Conservation (phyloP, 2,888 invertebrate species). For the Polyommatus iphigenia region DNA sequence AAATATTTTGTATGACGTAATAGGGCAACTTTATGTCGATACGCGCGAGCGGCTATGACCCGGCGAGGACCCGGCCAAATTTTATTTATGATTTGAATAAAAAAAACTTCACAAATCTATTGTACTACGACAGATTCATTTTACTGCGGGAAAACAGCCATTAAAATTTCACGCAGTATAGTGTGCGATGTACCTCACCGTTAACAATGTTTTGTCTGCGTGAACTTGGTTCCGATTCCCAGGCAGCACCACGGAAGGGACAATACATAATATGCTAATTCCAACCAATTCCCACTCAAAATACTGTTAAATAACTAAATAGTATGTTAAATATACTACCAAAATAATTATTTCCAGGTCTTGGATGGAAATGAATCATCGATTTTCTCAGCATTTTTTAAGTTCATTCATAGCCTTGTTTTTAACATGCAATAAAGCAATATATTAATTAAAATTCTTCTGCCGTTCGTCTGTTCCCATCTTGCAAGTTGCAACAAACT, state of each 20-base stretch:
- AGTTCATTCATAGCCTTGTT: neutral
- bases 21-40: too few relatives aligned
- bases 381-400: neutral
- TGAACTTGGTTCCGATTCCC: constrained; percentile 40
- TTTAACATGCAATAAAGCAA: neutral
- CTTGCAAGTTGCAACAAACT: too few relatives aligned
- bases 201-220: constrained; percentile 34
- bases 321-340: neutral
- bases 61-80: too few relatives aligned
- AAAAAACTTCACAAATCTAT: too few relatives aligned
- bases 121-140: too few relatives aligned
- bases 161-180: too few relatives aligned
- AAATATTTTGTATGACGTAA: too few relatives aligned
- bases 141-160: too few relatives aligned
- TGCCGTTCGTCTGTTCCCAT: too few relatives aligned
- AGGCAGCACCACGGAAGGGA: constrained; percentile 26
- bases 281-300: neutral
- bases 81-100: too few relatives aligned
- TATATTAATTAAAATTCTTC: neutral
- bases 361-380: neutral
- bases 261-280: constrained; percentile 12
- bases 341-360: neutral
- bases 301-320: constrained; percentile 2
- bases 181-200: neutral
- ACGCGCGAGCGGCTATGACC: too few relatives aligned